Evolutionary conservation across 2,113 vertebrate genomes (phyloP).

Genomic region (Azemiops feae): DNA sequence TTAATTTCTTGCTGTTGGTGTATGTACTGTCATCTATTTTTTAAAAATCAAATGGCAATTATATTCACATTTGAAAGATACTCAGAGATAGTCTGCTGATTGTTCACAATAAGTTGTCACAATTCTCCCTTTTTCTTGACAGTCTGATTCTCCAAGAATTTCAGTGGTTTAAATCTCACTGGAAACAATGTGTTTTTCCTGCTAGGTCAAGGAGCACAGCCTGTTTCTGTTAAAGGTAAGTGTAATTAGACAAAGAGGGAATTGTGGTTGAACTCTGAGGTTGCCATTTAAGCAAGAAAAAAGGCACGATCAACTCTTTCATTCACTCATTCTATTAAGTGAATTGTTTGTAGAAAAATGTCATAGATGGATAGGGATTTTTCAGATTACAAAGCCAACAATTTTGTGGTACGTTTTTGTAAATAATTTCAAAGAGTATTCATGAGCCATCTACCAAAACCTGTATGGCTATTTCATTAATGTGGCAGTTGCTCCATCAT

Average conservation of each 20-base stretch:
- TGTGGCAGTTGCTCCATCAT: not conserved
- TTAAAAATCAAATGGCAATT: not conserved
- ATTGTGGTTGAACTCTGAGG: slow-evolving; percentile 31
- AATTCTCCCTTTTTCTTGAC: slow-evolving; percentile 17
- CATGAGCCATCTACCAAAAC: slow-evolving; percentile 11
- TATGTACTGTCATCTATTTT: slow-evolving; percentile 6
- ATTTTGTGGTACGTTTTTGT: slow-evolving; percentile 38
- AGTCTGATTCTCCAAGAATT: not conserved
- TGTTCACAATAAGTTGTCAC: not conserved
- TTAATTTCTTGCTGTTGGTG: slow-evolving; percentile 14
- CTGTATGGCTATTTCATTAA: slow-evolving; percentile 26
- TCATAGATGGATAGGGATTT: slow-evolving; percentile 3
- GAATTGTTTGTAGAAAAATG: slow-evolving; percentile 41
- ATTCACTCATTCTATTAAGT: slow-evolving; percentile 34
- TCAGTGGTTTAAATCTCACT: not conserved
- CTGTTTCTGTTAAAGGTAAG: not conserved
- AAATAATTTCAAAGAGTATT: slow-evolving; percentile 51
- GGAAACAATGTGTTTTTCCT: not conserved
- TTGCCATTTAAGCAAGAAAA: slow-evolving; percentile 34
- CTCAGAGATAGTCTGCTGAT: not conserved
- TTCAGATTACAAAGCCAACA: slow-evolving; percentile 19
- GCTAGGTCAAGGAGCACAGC: not conserved
- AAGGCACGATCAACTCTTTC: slow-evolving; percentile 22
- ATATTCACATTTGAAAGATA: slow-evolving; percentile 2
- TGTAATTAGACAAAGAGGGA: slow-evolving; percentile 36